Conservation (phyloP, 2,113 vertebrate species). For the Aegotheles bennettii region DNA sequence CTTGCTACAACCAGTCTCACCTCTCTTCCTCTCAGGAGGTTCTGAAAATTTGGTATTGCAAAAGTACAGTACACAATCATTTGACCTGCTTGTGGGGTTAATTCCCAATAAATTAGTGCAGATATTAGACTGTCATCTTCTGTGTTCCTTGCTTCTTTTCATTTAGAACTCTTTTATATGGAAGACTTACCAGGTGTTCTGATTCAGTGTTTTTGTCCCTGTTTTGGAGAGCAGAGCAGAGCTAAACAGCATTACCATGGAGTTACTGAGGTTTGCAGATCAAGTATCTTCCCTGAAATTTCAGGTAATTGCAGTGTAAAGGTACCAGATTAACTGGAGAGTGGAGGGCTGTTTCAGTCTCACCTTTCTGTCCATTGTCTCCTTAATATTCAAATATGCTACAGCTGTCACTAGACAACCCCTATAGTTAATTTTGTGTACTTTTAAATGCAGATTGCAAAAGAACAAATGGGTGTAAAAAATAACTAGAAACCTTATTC, state of each 20-base stretch:
- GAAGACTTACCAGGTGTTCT: background rate
- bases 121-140: background rate
- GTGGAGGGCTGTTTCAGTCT: background rate
- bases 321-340: background rate
- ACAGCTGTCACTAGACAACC: background rate
- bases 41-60: background rate
- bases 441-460: background rate
- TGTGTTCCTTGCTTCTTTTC: background rate
- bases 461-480: background rate
- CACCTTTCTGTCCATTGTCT: background rate
- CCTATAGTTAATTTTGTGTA: background rate
- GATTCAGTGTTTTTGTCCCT: background rate
- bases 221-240: background rate
- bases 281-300: background rate
- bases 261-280: background rate
- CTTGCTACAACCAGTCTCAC: background rate
- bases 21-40: background rate
- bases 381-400: background rate
- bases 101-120: background rate
- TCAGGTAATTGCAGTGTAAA: background rate
- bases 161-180: background rate
- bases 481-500: background rate
- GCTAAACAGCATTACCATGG: background rate
- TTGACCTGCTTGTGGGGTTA: background rate
- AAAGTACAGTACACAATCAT: rapidly evolving